Evolutionary conservation across 2,113 vertebrate species (phyloP).

Genomic region (Semnornis frantzii): DNA sequence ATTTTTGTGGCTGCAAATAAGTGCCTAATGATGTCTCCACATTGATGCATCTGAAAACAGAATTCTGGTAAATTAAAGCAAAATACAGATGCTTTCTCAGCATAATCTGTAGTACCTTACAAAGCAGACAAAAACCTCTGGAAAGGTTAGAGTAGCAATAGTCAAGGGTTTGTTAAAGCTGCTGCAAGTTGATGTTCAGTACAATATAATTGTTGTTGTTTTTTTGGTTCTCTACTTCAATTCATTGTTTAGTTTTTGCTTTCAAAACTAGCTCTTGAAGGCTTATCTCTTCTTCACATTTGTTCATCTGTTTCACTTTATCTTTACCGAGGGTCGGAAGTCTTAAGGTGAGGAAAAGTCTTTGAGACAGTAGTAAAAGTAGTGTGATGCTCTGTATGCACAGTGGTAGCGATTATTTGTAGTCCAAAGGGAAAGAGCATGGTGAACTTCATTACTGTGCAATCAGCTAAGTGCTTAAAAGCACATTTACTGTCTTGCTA

Average conservation of each 20-base stretch:
- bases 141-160: neutral
- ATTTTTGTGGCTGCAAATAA: slow-evolving; percentile 8
- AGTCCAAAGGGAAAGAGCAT: neutral
- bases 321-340: neutral
- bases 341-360: neutral
- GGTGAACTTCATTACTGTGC: neutral
- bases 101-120: neutral
- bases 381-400: accelerated
- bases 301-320: neutral
- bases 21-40: neutral
- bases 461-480: neutral
- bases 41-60: slow-evolving; percentile 26
- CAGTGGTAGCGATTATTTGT: neutral
- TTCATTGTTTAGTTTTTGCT: neutral
- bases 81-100: neutral
- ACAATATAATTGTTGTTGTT: neutral
- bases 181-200: neutral
- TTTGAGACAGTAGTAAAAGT: neutral
- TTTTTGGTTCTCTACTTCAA: neutral
- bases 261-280: neutral
- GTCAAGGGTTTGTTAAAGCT: neutral
- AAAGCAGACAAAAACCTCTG: neutral
- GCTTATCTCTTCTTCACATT: neutral
- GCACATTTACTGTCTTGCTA: neutral
- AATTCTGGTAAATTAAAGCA: slow-evolving; percentile 22